Conservation (phyloP, 2,113 vertebrate genomes). For the Pristiophorus japonicus region DNA sequence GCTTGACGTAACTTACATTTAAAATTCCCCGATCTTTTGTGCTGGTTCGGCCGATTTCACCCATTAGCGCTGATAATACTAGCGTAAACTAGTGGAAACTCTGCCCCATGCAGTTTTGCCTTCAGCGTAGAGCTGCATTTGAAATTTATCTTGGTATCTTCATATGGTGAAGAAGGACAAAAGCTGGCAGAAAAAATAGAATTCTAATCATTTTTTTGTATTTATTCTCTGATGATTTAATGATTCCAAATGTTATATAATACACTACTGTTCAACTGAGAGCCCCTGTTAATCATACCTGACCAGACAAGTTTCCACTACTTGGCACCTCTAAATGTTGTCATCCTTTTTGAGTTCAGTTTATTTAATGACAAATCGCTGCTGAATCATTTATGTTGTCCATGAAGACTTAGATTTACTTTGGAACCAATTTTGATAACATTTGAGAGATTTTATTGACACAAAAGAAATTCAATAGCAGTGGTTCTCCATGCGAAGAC, state of each 20-base stretch:
- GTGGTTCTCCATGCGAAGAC: neutral
- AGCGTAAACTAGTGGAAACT: neutral
- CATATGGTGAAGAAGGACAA: neutral
- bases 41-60: neutral
- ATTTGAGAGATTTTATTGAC: neutral
- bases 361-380: neutral
- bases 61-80: neutral
- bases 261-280: neutral
- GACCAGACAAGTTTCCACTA: neutral
- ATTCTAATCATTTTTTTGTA: neutral
- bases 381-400: neutral
- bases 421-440: neutral
- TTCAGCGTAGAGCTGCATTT: neutral
- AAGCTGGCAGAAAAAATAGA: neutral
- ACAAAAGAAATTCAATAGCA: neutral
- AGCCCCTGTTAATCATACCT: neutral
- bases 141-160: neutral
- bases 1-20: too few relatives aligned
- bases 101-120: neutral
- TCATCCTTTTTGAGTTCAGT: neutral
- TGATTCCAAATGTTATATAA: neutral
- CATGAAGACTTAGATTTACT: neutral
- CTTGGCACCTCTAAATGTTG: neutral
- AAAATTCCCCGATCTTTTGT: neutral
- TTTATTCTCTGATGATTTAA: neutral